These are phyloP conservation scores for Oceanodroma tethys DNA, from an alignment of 2,113 vertebrate species.

Conservation along the genomic window DNA sequence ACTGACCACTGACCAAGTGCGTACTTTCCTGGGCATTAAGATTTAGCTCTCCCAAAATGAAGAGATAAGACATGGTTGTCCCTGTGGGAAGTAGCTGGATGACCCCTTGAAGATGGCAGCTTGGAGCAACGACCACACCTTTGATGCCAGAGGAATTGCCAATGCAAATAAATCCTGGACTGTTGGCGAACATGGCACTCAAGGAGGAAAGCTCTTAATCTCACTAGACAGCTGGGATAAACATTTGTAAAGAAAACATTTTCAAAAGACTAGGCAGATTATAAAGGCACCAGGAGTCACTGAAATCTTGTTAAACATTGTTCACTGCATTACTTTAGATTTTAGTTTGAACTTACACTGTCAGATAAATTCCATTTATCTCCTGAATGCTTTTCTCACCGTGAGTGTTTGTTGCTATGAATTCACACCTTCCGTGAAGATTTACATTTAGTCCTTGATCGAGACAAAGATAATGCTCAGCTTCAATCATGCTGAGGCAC, in stretches of 20 bases:
- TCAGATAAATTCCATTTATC: constrained; percentile 74
- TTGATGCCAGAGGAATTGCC: constrained; percentile 22
- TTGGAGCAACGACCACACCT: constrained; percentile 23
- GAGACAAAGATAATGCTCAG: constrained; percentile 50
- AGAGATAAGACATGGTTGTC: background rate
- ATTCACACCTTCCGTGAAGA: constrained; percentile 63
- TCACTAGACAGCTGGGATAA: constrained; percentile 63
- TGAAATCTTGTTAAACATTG: constrained; percentile 71
- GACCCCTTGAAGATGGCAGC: background rate
- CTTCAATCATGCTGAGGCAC: constrained; percentile 25
- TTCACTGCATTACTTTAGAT: constrained; percentile 65
- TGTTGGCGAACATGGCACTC: background rate
- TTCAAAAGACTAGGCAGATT: constrained; percentile 69
- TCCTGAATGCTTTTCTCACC: constrained; percentile 55
- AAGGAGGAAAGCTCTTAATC: constrained; percentile 69
- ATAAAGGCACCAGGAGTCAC: constrained; percentile 68
- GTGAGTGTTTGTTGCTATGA: constrained; percentile 60
- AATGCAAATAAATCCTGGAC: background rate
- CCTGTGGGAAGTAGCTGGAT: background rate
- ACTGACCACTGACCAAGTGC: background rate
- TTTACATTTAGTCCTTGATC: constrained; percentile 63
- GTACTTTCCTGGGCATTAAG: background rate
- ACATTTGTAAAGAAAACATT: constrained; percentile 67
- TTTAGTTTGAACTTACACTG: constrained; percentile 65
- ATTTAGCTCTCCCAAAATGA: background rate